Evolutionary conservation across 2,888 invertebrate species (phyloP).

Genomic region (Thereva nobilitata): DNA sequence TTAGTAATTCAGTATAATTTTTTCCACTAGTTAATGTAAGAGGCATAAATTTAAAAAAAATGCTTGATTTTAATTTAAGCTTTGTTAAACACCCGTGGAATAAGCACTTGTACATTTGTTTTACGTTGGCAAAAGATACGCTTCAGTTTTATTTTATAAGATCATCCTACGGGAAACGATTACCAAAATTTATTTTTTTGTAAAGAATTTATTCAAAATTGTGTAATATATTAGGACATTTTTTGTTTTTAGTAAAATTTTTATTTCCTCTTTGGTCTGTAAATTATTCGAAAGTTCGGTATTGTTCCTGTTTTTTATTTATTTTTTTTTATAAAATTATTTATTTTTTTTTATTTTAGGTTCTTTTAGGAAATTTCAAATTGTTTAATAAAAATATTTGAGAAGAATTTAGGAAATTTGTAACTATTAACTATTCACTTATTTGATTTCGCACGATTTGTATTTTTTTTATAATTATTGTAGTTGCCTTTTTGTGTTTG

Average conservation of each 20-base stretch:
- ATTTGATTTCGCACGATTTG: too few species aligned
- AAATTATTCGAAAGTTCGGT: constrained; percentile 23
- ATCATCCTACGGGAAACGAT: constrained; percentile 10
- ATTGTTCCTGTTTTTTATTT: constrained; percentile 41
- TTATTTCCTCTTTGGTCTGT: constrained; percentile 18
- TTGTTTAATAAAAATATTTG: too few species aligned
- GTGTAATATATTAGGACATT: constrained; percentile 25
- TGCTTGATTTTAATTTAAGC: constrained; percentile 5
- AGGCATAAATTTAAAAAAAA: too few species aligned
- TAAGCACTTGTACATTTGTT: constrained; percentile 22
- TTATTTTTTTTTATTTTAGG: too few species aligned
- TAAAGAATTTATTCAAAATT: constrained; percentile 20
- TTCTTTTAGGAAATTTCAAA: too few species aligned
- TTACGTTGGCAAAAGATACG: constrained; percentile 28
- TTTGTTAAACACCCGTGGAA: constrained; percentile 1
- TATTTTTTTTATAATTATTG: too few species aligned
- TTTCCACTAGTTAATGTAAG: constrained; percentile 4
- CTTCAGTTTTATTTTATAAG: constrained; percentile 22
- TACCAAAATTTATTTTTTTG: constrained; percentile 4
- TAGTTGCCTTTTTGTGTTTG: too few species aligned
- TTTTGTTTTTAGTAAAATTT: constrained; percentile 20
- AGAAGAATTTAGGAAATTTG: too few species aligned
- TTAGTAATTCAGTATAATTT: constrained; percentile 5
- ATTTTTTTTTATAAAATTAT: too few species aligned
- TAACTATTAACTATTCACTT: too few species aligned